Evolutionary conservation across 2,113 vertebrate species (phyloP).

Genomic region (Melanerpes formicivorus): DNA sequence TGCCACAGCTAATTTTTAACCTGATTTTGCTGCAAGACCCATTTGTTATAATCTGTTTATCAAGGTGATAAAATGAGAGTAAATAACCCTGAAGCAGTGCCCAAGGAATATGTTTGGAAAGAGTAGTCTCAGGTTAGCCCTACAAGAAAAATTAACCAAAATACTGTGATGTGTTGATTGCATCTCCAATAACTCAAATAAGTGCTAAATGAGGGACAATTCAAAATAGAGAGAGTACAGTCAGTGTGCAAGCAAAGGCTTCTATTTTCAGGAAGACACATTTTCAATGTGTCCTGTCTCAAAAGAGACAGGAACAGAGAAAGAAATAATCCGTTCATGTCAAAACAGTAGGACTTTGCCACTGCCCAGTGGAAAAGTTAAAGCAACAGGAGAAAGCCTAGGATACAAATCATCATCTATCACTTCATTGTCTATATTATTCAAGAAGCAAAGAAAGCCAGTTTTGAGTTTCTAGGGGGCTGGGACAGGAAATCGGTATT

Average conservation of each 20-base stretch:
- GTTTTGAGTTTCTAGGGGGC: not conserved
- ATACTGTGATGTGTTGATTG: not conserved
- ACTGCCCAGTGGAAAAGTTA: not conserved
- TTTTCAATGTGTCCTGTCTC: constrained; percentile 8
- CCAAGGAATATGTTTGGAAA: constrained; percentile 24
- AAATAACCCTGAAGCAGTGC: constrained; percentile 1
- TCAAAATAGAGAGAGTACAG: not conserved
- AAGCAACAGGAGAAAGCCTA: not conserved
- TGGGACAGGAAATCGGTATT: not conserved
- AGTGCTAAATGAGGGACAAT: not conserved
- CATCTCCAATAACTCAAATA: not conserved
- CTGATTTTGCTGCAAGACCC: not conserved
- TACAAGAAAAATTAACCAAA: constrained; percentile 36
- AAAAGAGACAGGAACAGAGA: constrained; percentile 2
- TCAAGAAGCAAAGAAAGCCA: not conserved
- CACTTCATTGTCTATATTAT: not conserved
- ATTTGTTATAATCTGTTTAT: not conserved
- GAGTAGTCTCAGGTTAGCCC: not conserved
- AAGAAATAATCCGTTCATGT: constrained; percentile 17
- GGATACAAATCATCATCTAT: constrained; percentile 5
- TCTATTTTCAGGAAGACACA: constrained; percentile 32
- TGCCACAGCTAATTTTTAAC: not conserved
- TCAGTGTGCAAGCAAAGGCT: not conserved
- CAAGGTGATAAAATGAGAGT: not conserved
- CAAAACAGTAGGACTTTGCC: constrained; percentile 29